Evolutionary conservation across 2,888 invertebrate genomes (phyloP), one percentile per base, ranked within the genome.

Genomic region (Drosophila algonquin): DNA sequence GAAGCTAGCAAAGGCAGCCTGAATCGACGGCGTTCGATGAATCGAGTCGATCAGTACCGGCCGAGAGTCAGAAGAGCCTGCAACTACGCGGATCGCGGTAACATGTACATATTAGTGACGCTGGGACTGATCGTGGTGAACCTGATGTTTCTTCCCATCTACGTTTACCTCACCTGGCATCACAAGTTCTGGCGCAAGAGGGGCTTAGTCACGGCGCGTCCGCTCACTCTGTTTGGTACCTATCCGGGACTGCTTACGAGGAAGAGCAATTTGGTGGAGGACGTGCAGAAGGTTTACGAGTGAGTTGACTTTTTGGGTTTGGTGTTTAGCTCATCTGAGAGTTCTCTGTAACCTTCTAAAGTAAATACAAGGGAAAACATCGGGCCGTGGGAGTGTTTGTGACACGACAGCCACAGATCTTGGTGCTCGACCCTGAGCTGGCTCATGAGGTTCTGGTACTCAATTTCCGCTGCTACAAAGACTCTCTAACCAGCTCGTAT

Each of bases 351-450:
- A 53, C 2, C n/a, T 3, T 44, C 27, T 45, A 0, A 52, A 91
- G 91, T n/a, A 73, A 90, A 59, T 92, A 90, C 61, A 91, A 90
- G 48, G 74, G 63, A 1, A 81, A 78, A 7, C 80, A 90, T 47
- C 79, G 79, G 3, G 91, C 92, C 16, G 88, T 93, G 24, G 93
- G 93, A 0, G 85, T 93, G 1, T 93, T 90, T 64, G 77, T 84
- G 4, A 80, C 91, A 0, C 81, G 90, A 1, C 79, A 76, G 2
- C 93, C 93, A 0, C 73, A 92, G 30, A 79, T 93, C 1, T 35
- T 93, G 4, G 47, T 93, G 0, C 83, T 90, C 3, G 93, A 93
- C 76, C 91, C 92, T 0, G 88, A 92, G 16, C 44, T 92, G 68
- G 88, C 92, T 0, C 82, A 80, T 53, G 90, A 92, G 27, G 80